These are phyloP conservation scores for Atherinomorus stipes DNA, from an alignment of 2,113 vertebrate genomes.

Conservation along the genomic window DNA sequence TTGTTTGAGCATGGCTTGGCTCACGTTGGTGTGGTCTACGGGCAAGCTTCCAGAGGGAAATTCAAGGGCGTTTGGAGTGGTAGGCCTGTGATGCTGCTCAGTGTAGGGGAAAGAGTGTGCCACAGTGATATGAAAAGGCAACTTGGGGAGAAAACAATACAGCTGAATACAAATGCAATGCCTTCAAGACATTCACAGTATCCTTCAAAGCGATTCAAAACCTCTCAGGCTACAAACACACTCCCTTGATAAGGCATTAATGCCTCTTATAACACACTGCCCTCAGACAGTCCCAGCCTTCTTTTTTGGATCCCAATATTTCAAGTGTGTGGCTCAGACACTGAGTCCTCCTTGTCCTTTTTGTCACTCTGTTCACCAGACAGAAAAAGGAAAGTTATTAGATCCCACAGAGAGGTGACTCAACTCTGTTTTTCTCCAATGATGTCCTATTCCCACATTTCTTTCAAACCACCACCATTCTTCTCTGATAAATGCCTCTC, in stretches of 20 bases:
- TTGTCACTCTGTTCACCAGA: constrained; percentile 56
- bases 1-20: constrained; percentile 66
- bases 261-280: constrained; percentile 56
- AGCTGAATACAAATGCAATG: constrained; percentile 63
- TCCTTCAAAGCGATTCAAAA: constrained; percentile 57
- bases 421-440: constrained; percentile 61
- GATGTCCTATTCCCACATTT: constrained; percentile 48
- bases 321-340: constrained; percentile 51
- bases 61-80: constrained; percentile 74
- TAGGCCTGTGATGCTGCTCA: constrained; percentile 64
- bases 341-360: constrained; percentile 45
- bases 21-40: constrained; percentile 60
- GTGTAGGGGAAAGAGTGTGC: constrained; percentile 54
- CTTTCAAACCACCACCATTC: constrained; percentile 29
- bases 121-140: constrained; percentile 70
- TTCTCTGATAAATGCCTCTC: constrained; percentile 60
- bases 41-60: constrained; percentile 73
- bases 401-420: constrained; percentile 70
- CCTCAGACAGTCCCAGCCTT: constrained; percentile 63
- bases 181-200: constrained; percentile 52
- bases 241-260: constrained; percentile 49
- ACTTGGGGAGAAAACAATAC: constrained; percentile 64
- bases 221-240: constrained; percentile 37
- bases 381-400: constrained; percentile 60
- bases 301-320: constrained; percentile 68